Base-by-base conservation (phyloP, 2,797 vertebrate species). In the Phaenicophaeus curvirostris region DNA sequence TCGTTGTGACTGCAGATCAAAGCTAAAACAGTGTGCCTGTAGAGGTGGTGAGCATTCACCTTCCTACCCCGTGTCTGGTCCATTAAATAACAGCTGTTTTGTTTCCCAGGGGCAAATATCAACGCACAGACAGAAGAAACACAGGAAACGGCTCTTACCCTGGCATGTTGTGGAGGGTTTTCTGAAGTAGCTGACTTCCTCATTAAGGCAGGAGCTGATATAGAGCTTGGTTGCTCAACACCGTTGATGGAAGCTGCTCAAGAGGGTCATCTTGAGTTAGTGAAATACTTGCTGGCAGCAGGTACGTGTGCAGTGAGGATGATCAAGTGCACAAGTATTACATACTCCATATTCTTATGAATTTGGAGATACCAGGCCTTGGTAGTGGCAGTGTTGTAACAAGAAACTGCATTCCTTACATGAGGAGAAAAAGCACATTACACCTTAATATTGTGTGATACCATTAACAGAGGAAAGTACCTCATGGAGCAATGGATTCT, bases 121-220 rank as follows among this genome's bases (percentile, higher is more conserved):
- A 99, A 99, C 80, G 99, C 99, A 50, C 99, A 99, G 97, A 99
- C 99, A 37, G 99, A 99, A 96, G 99, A 99, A 97, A 99, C 99
- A 0, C 99, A 99, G 96, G 99, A 99, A 96, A 99, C 99, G 0
- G 99, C 99, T 59, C 98, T 99, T 87, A 99, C 99, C 39, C 97
- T 99, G 93, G 99, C 99, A 8, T 99, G 99, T 97, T 99, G 99
- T 76, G 99, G 99, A 88, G 99, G 99, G 59, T 99, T 99, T 97
- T 98, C 99, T 94, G 99, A 99, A 98, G 99, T 99, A 35, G 99
- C 99, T 4, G 99, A 99, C 97, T 99, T 99, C 96, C 98, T 99
- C 65, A 99, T 99, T 96, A 99, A 99, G 95, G 99, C 99, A 8
- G 99, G 99, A 41, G 99, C 99, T 59, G 99, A 99, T 96, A 99